Evolutionary conservation across 2,797 vertebrate species (phyloP), one percentile per base, ranked within the genome.

Genomic region (Eulemur mongoz): DNA sequence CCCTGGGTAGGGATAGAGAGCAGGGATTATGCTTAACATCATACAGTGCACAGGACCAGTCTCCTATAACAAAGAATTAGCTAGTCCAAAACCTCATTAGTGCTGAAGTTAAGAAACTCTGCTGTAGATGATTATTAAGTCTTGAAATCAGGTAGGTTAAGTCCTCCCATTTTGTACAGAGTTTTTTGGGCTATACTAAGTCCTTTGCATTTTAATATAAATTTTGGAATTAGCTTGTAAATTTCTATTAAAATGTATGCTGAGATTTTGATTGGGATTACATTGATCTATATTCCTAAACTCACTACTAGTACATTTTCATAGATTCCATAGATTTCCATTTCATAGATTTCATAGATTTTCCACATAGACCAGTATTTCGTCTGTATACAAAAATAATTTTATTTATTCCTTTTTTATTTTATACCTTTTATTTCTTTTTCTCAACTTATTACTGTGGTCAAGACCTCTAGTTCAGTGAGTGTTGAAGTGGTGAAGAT

Each of bases 311-410:
- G 32, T 92, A 78, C 63, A 72, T 59, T 89, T 75, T 59, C 84
- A 10, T 23, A 80, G 32, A 65, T n/a, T 65, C 32, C 15, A n/a
- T 65, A 52, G 43, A 83, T 93, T 95, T 96, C 43, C 43, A 43
- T 89, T 75, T 59, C 84, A 10, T 23, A 80, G 32, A 65, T n/a
- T 65, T 32, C 15, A n/a, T 65, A 52, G 38, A 80, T 94, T 95
- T 96, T 84, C 43, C 43, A 80, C 35, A 75, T 38, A 92, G 57
- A 67, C 25, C 72, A 63, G 32, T 78, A 67, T 91, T 92, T 95
- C 80, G 48, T 90, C 50, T 91, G 50, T 80, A 25, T 38, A 72
- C 38, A 82, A 59, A 81, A 32, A 72, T 40, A 80, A 14, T 57
- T 95, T 78, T 65, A 40, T 23, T 70, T 83, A 87, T 40, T 82